Conservation (phyloP, 92 coral and sea anemone genomes). For the Ricordea florida region DNA sequence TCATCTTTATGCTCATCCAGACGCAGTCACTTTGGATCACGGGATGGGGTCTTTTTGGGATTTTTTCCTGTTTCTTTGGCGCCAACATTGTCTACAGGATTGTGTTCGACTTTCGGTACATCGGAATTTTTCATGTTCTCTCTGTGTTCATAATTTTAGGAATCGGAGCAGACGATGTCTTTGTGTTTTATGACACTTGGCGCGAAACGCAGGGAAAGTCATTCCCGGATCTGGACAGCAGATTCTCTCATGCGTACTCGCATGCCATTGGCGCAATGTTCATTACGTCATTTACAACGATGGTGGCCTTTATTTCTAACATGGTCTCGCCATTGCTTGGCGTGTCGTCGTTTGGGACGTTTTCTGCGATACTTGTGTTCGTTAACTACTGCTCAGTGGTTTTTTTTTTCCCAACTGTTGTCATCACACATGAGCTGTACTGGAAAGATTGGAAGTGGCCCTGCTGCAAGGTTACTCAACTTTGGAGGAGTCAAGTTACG, state of each 20-base stretch:
- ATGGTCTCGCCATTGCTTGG: slow-evolving; percentile 67
- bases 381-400: slow-evolving; percentile 76
- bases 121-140: slow-evolving; percentile 77
- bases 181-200: slow-evolving; percentile 81
- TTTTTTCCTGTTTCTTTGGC: slow-evolving; percentile 66
- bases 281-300: slow-evolving; percentile 72
- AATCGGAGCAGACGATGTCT: slow-evolving; percentile 76
- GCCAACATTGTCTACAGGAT: slow-evolving; percentile 72
- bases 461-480: slow-evolving; percentile 27
- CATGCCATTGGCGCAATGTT: slow-evolving; percentile 74
- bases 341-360: slow-evolving; percentile 71
- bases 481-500: background rate
- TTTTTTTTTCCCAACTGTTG: slow-evolving; percentile 69
- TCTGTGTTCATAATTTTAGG: slow-evolving; percentile 77
- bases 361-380: slow-evolving; percentile 69
- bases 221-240: slow-evolving; percentile 31
- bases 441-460: slow-evolving; percentile 76
- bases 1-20: slow-evolving; percentile 70
- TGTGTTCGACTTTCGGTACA: slow-evolving; percentile 69
- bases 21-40: slow-evolving; percentile 79
- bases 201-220: slow-evolving; percentile 39
- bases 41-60: slow-evolving; percentile 72
- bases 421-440: slow-evolving; percentile 57
- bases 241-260: slow-evolving; percentile 60
- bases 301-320: slow-evolving; percentile 74